Conservation (phyloP, 2,797 vertebrate species). For the Lutjanus campechanus region DNA sequence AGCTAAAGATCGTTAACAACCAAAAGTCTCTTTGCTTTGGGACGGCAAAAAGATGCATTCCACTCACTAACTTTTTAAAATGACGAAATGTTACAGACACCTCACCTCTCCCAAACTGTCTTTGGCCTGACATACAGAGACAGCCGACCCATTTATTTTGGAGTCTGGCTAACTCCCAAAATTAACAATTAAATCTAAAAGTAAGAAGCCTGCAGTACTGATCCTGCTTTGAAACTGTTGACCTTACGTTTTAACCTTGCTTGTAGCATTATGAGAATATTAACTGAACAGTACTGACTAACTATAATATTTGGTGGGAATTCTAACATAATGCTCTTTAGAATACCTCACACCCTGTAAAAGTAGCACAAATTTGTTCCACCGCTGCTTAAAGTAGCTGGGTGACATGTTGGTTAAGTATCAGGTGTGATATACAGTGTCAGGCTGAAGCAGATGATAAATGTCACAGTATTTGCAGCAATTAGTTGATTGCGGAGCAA, state of each 20-base stretch:
- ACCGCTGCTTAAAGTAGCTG: background rate
- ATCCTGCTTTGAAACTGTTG: background rate
- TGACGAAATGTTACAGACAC: background rate
- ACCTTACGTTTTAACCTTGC: background rate
- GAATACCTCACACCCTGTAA: background rate
- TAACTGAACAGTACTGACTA: too few relatives aligned
- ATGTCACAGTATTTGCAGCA: constrained; percentile 24
- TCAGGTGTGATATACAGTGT: background rate
- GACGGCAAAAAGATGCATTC: background rate
- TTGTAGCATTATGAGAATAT: background rate
- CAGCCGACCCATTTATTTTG: background rate
- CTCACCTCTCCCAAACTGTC: background rate
- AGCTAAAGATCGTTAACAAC: background rate
- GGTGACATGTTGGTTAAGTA: constrained; percentile 6
- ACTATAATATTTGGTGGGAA: background rate
- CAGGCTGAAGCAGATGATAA: constrained; percentile 10
- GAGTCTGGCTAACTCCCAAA: background rate
- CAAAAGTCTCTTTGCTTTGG: background rate
- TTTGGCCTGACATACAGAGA: background rate
- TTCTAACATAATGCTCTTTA: background rate
- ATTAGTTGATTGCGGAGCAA: constrained; percentile 32
- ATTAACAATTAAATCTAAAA: background rate
- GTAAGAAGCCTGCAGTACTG: background rate
- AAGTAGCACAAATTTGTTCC: background rate
- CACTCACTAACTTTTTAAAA: background rate